Evolutionary conservation across 2,888 invertebrate genomes (phyloP).

Genomic region (Pollenia griseotomentosa): DNA sequence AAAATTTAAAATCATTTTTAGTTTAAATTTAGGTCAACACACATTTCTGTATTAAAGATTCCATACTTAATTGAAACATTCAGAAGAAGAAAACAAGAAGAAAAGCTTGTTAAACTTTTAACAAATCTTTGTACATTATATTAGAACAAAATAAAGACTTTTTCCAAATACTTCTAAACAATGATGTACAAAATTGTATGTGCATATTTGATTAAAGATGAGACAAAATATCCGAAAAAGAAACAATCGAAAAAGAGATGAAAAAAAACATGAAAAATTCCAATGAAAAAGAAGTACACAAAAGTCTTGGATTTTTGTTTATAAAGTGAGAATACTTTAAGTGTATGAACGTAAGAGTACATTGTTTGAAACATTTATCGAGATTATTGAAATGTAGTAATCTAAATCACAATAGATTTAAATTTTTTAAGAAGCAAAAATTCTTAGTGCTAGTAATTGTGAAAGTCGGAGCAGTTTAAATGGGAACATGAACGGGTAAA

Average conservation of each 20-base stretch:
- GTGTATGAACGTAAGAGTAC: constrained; percentile 24
- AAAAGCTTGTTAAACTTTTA: neutral
- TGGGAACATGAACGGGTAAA: constrained; percentile 4
- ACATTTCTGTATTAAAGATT: neutral
- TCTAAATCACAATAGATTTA: constrained; percentile 57
- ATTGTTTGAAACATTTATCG: constrained; percentile 45
- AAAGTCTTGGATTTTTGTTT: constrained; percentile 8
- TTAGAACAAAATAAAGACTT: neutral
- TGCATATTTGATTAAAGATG: constrained; percentile 25
- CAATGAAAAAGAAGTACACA: constrained; percentile 1
- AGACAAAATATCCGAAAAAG: neutral
- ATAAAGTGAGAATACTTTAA: constrained; percentile 14
- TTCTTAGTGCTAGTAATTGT: constrained; percentile 6
- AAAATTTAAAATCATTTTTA: neutral
- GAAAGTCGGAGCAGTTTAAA: constrained; percentile 6
- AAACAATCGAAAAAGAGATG: neutral
- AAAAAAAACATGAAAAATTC: neutral
- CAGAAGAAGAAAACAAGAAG: neutral
- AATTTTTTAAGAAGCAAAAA: constrained; percentile 34
- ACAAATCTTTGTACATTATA: neutral
- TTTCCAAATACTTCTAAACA: neutral
- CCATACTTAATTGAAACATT: neutral
- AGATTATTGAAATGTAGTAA: constrained; percentile 64
- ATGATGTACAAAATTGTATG: constrained; percentile 29
- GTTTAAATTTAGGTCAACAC: neutral